These are phyloP conservation scores for Rhinopomastus cyanomelas DNA, from an alignment of 2,113 vertebrate genomes.

Conservation along the genomic window DNA sequence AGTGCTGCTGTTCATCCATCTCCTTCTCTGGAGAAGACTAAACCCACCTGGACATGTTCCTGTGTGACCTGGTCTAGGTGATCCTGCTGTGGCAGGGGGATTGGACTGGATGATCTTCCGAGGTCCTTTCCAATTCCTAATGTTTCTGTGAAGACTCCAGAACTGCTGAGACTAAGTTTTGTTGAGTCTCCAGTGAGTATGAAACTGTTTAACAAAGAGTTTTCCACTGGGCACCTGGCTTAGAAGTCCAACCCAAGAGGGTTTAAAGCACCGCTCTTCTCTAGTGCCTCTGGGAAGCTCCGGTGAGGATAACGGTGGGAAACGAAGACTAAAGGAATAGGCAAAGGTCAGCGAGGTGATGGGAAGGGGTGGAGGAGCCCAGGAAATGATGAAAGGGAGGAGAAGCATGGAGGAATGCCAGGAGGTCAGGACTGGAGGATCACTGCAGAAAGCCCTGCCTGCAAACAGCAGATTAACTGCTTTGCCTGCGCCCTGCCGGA, in stretches of 20 bases:
- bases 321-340: not conserved
- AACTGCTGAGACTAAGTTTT: not conserved
- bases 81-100: too few relatives aligned
- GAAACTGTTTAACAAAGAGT: not conserved
- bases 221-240: accelerated
- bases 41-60: too few relatives aligned
- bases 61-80: too few relatives aligned
- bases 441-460: not conserved
- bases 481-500: not conserved
- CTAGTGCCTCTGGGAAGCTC: not conserved
- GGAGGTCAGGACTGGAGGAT: not conserved
- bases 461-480: not conserved
- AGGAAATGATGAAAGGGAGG: not conserved
- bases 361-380: not conserved
- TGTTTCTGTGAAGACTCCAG: not conserved
- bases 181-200: not conserved
- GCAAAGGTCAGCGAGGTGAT: not conserved
- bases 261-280: not conserved
- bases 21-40: too few relatives aligned
- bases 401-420: not conserved
- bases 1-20: not conserved
- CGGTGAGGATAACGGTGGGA: not conserved
- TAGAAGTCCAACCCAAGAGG: too few relatives aligned
- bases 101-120: too few relatives aligned
- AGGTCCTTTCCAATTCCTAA: too few relatives aligned